These are phyloP conservation scores for Meiosimyza platycephala DNA, from an alignment of 2,888 invertebrate genomes.

Conservation along the genomic window DNA sequence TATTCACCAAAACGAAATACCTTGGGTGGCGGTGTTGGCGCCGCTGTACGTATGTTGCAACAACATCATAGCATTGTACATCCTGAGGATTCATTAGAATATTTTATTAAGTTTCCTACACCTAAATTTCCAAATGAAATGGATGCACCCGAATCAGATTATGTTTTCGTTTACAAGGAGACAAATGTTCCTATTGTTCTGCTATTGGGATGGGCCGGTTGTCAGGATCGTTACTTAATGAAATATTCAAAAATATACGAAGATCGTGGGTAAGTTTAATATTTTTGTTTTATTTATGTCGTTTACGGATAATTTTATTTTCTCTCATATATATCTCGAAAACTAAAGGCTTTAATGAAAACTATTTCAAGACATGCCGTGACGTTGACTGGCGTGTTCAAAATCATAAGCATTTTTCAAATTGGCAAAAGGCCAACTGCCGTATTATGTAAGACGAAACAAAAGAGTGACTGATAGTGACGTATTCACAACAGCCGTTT, in stretches of 20 bases:
- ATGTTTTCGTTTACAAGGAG: slow-evolving; percentile 72
- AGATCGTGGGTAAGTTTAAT: slow-evolving; percentile 74
- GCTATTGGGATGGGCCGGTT: slow-evolving; percentile 84
- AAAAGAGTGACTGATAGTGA: no score
- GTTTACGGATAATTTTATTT: no score
- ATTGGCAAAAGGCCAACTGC: no score
- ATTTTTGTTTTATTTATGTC: neutral
- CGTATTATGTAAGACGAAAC: no score
- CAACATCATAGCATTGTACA: slow-evolving; percentile 40
- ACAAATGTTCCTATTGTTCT: slow-evolving; percentile 77
- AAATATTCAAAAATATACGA: slow-evolving; percentile 85
- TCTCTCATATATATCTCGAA: no score
- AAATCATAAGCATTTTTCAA: no score
- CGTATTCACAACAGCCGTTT: no score
- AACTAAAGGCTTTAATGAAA: no score
- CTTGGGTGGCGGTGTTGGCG: neutral
- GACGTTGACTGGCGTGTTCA: no score
- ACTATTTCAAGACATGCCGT: no score
- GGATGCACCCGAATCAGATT: slow-evolving; percentile 65
- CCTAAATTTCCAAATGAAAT: slow-evolving; percentile 67
- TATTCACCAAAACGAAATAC: neutral
- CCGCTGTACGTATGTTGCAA: neutral
- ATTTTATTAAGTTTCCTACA: slow-evolving; percentile 74
- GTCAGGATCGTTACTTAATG: slow-evolving; percentile 79
- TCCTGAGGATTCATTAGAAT: slow-evolving; percentile 70